Evolutionary conservation across 2,888 invertebrate genomes (phyloP), one percentile per base, ranked within the genome.

Genomic region (Syritta pipiens): DNA sequence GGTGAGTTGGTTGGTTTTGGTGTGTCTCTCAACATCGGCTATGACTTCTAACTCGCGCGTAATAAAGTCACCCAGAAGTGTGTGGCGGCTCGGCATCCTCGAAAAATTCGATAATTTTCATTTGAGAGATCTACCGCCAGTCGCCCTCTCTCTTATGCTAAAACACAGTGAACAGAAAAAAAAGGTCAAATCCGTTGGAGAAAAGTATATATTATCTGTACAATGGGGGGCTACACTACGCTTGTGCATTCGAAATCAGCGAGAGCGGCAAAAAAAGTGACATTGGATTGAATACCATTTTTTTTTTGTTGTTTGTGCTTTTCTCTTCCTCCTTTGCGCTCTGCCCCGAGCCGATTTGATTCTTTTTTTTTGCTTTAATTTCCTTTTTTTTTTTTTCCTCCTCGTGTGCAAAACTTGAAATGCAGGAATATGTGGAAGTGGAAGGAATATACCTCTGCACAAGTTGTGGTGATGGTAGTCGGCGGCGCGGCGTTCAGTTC

Each of bases 211-310:
- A 42, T 59, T 67, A 72, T 46, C 48, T 65, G 46, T 19, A 40
- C 53, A 71, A 37, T 55, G 40, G 62, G 22, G 28, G 22, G 22
- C 44, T 46, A 46, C 22, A 46, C 44, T 77, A 74, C 79, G 79
- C 79, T 74, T 79, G 79, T 79, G 79, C 79, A 74, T 62, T 79
- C 74, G 62, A 62, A 67, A 60, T 74, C 72, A 42, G 53, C 67
- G 65, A 77, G 72, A 77, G 77, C 72, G 72, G 72, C 72, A 77
- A 79, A 79, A n/a, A 68, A 79, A 74, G 67, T 74, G 79, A 79
- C 79, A 79, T 79, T 79, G 79, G 74, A 62, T 74, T 74, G 74
- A 48, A 60, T 46, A 42, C 28, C 19, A 37, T 40, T 59, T 59
- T 63, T 49, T 37, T 59, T 19, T 55, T 35, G 40, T 10, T 57